Conservation (phyloP, 2,113 vertebrate genomes). For the Mirza zaza region DNA sequence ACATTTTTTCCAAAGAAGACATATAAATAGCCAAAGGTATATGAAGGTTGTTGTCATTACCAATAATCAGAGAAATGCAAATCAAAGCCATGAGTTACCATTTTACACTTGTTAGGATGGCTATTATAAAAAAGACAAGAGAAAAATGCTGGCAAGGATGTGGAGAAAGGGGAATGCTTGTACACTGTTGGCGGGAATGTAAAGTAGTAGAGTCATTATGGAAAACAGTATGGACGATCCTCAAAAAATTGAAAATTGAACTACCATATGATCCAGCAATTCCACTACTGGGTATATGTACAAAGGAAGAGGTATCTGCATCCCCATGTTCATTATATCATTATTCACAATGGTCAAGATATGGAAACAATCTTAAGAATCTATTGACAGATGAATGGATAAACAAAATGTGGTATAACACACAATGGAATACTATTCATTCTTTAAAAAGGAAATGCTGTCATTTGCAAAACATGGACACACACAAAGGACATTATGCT, state of each 20-base stretch:
- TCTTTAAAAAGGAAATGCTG: background rate
- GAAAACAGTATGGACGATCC: background rate
- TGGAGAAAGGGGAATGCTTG: background rate
- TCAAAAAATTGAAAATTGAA: background rate
- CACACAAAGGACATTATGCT: background rate
- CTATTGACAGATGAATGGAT: background rate
- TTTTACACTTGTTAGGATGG: background rate
- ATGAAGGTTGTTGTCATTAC: background rate
- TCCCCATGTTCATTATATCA: background rate
- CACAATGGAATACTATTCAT: background rate
- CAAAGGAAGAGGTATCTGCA: background rate
- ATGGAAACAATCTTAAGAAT: background rate
- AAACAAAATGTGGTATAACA: background rate
- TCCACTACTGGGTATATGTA: background rate
- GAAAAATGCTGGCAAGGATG: background rate
- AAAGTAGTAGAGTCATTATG: background rate
- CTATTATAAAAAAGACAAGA: background rate
- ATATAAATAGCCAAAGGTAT: background rate
- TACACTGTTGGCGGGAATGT: background rate
- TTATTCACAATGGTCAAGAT: background rate
- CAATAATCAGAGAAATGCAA: background rate
- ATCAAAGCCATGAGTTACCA: background rate
- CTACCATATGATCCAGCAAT: background rate
- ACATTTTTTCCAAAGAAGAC: background rate
- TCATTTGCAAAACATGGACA: background rate